These are phyloP conservation scores for Dinoponera quadriceps DNA, from an alignment of 1,140 invertebrate genomes.

Conservation along the genomic window DNA sequence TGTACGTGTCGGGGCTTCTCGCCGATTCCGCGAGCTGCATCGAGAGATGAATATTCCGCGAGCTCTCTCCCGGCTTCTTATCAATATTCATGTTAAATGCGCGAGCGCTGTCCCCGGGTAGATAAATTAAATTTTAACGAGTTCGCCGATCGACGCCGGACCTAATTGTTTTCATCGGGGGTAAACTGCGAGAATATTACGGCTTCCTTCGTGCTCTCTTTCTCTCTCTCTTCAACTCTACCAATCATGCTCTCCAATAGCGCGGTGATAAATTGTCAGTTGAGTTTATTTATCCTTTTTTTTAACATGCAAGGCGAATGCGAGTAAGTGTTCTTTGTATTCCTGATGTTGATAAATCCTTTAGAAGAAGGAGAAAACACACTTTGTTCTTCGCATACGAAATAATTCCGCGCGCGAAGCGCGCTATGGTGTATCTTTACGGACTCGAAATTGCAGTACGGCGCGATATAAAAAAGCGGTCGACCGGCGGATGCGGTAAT, in stretches of 20 bases:
- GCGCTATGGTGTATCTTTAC: background rate
- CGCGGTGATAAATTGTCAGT: too few relatives aligned
- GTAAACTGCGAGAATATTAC: background rate
- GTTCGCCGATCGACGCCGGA: background rate
- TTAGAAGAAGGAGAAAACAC: background rate
- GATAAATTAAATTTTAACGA: background rate
- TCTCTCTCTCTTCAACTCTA: too few relatives aligned
- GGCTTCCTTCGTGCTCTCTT: too few relatives aligned
- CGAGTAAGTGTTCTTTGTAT: too few relatives aligned
- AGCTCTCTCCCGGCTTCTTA: background rate
- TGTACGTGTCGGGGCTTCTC: background rate
- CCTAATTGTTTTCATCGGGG: background rate
- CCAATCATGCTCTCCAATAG: too few relatives aligned
- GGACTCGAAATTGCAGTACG: background rate
- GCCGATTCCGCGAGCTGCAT: constrained; percentile 7
- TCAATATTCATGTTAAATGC: constrained; percentile 31
- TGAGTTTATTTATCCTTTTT: too few relatives aligned
- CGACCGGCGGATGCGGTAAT: constrained; percentile 1
- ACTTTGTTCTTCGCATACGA: background rate
- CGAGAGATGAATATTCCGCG: constrained; percentile 41
- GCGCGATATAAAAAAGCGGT: background rate
- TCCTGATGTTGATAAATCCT: background rate
- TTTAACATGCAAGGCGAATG: too few relatives aligned
- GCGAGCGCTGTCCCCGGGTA: background rate
- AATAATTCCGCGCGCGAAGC: background rate